phyloP scores from a whole-genome alignment of 2,888 invertebrate genomes.

The Scaptomyza tumidula region DNA sequence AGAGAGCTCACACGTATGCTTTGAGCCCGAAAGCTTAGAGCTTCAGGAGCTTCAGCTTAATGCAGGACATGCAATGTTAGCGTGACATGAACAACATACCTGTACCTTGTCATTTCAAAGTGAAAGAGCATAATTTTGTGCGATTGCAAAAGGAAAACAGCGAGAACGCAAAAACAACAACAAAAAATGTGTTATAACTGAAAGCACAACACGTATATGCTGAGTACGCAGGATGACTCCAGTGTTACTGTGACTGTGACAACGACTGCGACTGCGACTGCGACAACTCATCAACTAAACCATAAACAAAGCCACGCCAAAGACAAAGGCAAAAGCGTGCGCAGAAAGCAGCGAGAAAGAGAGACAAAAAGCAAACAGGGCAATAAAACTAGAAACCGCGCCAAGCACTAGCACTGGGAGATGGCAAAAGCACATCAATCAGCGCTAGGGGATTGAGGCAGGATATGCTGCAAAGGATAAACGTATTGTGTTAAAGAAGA shows the following conservation, averaged over 20 bases:
- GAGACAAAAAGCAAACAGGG: constrained; percentile 65
- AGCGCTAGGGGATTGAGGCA: constrained; percentile 48
- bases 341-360: constrained; percentile 12
- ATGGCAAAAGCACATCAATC: constrained; percentile 77
- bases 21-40: neutral
- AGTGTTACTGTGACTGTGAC: neutral
- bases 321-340: constrained; percentile 31
- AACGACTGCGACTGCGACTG: constrained; percentile 3
- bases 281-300: constrained; percentile 42
- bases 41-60: neutral
- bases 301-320: constrained; percentile 56
- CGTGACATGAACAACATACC: constrained; percentile 60
- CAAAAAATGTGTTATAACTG: constrained; percentile 29
- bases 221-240: constrained; percentile 19
- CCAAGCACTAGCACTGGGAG: constrained; percentile 39
- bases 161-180: neutral
- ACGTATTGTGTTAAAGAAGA: constrained; percentile 66
- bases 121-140: constrained; percentile 77
- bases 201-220: constrained; percentile 28
- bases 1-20: constrained; percentile 34
- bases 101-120: constrained; percentile 62
- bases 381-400: constrained; percentile 78
- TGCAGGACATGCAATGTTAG: constrained; percentile 52
- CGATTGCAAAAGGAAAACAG: constrained; percentile 55
- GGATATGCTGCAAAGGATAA: constrained; percentile 60